phyloP scores from a whole-genome alignment of 2,113 vertebrate genomes.

The Collichthys lucidus region DNA sequence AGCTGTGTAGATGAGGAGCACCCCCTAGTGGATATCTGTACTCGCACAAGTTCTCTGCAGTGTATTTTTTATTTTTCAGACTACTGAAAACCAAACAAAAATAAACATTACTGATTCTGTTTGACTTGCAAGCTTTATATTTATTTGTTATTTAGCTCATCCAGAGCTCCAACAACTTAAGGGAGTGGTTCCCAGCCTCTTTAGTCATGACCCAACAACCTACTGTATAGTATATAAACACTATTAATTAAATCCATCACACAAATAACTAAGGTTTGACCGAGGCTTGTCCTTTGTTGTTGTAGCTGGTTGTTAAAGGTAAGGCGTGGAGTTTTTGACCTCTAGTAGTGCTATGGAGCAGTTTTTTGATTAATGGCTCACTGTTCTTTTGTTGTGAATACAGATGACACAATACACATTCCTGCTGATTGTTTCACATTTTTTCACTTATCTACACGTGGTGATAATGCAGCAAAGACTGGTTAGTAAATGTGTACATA shows the following conservation, averaged over 20 bases:
- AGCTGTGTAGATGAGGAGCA: conserved; percentile 58
- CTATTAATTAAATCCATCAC: too few species aligned
- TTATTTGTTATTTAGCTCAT: not conserved
- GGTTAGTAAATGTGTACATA: not conserved
- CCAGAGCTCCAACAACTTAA: not conserved
- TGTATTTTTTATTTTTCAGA: not conserved
- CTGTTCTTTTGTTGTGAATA: too few species aligned
- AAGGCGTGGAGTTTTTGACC: not conserved
- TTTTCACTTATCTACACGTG: not conserved
- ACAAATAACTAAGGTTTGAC: not conserved
- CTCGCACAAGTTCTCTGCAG: conserved; percentile 26
- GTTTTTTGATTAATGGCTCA: not conserved
- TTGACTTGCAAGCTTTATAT: not conserved
- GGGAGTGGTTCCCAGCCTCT: not conserved
- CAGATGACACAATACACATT: not conserved
- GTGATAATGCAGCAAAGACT: not conserved
- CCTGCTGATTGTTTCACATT: not conserved
- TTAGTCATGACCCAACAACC: not conserved
- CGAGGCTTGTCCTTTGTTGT: not conserved
- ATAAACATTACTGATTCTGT: not conserved
- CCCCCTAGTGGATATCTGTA: conserved; percentile 74
- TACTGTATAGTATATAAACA: not conserved
- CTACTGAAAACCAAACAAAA: not conserved
- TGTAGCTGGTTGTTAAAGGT: not conserved
- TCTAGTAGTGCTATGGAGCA: not conserved